phyloP scores from a whole-genome alignment of 2,797 vertebrate species.

The Leptodactylus fallax region DNA sequence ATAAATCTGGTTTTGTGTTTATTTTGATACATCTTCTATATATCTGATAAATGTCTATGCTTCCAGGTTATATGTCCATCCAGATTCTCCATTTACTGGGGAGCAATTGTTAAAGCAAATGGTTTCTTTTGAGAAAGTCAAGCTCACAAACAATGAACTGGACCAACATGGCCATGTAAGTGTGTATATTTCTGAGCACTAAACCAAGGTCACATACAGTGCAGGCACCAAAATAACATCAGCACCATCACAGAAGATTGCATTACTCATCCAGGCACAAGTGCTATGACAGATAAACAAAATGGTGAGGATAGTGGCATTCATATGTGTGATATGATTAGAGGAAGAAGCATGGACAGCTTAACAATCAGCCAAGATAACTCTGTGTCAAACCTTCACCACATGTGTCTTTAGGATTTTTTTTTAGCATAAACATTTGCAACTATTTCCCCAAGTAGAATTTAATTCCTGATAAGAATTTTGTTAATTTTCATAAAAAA shows the following conservation, averaged over 20 bases:
- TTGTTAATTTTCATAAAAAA: background rate
- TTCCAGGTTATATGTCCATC: slow-evolving; percentile 92
- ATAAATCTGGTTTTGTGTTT: background rate
- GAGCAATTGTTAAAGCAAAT: slow-evolving; percentile 98
- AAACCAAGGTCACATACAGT: slow-evolving; percentile 54
- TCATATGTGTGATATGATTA: slow-evolving; percentile 58
- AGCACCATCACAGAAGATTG: slow-evolving; percentile 41
- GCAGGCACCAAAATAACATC: slow-evolving; percentile 56
- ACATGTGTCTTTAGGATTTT: slow-evolving; percentile 29
- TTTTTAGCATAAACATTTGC: slow-evolving; percentile 1
- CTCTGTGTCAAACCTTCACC: slow-evolving; percentile 40
- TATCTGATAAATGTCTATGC: background rate
- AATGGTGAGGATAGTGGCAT: slow-evolving; percentile 54
- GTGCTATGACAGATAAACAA: slow-evolving; percentile 48
- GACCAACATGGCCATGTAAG: slow-evolving; percentile 97
- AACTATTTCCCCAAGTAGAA: background rate
- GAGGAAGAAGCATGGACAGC: slow-evolving; percentile 46
- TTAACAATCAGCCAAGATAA: slow-evolving; percentile 52
- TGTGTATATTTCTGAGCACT: slow-evolving; percentile 58
- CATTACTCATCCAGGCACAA: slow-evolving; percentile 56
- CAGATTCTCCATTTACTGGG: slow-evolving; percentile 95
- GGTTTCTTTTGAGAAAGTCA: slow-evolving; percentile 99
- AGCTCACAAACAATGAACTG: slow-evolving; percentile 97
- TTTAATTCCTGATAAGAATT: background rate
- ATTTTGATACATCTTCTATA: background rate